Evolutionary conservation across 2,888 invertebrate species (phyloP).

Genomic region (Heteromyza rotundicornis): DNA sequence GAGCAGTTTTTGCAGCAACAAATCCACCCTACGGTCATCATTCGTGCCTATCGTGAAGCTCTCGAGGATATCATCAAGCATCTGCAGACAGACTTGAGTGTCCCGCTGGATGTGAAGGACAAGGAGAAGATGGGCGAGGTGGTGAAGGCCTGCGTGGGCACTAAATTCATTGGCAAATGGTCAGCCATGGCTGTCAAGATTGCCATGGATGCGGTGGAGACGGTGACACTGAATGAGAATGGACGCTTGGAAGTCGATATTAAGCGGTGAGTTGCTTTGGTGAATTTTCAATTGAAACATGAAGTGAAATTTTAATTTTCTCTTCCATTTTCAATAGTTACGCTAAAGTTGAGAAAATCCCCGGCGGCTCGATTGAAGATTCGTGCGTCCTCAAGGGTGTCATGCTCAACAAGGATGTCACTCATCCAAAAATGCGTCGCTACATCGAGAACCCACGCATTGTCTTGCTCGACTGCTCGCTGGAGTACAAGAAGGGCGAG

Average conservation of each 20-base stretch:
- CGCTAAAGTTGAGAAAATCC: constrained; percentile 92
- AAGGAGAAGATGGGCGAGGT: constrained; percentile 84
- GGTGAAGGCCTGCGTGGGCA: constrained; percentile 90
- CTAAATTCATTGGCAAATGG: constrained; percentile 97
- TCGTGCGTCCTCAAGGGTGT: constrained; percentile 91
- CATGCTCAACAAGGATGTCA: constrained; percentile 98
- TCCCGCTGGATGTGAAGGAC: constrained; percentile 81
- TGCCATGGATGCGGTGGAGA: constrained; percentile 92
- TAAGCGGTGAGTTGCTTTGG: constrained; percentile 69
- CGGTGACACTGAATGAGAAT: constrained; percentile 86
- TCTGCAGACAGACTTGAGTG: constrained; percentile 81
- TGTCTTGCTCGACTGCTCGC: constrained; percentile 89
- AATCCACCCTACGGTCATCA: constrained; percentile 97
- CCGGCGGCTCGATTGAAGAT: constrained; percentile 95
- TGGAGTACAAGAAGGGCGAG: constrained; percentile 99
- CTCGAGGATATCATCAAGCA: constrained; percentile 89
- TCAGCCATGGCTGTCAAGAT: constrained; percentile 94
- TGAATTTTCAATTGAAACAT: neutral
- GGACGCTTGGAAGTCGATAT: constrained; percentile 96
- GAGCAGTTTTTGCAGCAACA: constrained; percentile 91
- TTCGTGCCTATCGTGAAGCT: constrained; percentile 92
- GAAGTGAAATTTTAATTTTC: constrained; percentile 10
- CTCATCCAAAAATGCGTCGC: constrained; percentile 96
- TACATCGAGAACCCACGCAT: constrained; percentile 95
- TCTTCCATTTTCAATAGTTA: constrained; percentile 70